Base-by-base conservation (phyloP, 2,888 invertebrate genomes). In the Iselma pallidipennis region DNA sequence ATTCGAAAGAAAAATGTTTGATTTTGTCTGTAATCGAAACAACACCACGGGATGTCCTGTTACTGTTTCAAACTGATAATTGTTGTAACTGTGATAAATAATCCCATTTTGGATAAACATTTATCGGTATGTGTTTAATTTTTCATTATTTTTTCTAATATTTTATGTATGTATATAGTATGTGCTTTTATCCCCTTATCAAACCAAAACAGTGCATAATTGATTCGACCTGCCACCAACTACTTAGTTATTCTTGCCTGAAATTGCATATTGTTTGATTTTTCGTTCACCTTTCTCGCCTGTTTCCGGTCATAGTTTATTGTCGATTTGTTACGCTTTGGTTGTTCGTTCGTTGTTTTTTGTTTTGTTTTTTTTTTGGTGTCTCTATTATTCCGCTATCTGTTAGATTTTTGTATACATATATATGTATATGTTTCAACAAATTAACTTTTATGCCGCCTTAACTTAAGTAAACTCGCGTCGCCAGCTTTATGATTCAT, bases 191-290 rank as follows among this genome's bases (percentile, higher is more conserved):
- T n/a, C n/a, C n/a, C n/a, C n/a, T 45, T 23, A 16, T 16, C 16
- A 37, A 37, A 16, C 16, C 16, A 37, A 33, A 37, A 37, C 16
- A 37, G 16, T 37, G 7, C 56, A 51, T 59, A 63, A 60, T 60
- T 63, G 59, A 63, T 63, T 63, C 50, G 59, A 10, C 48, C 55
- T 57, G 61, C 52, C 58, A 52, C 49, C 37, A 33, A 65, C 71
- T 65, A 67, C 61, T 68, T 69, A 65, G 31, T 65, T 67, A 73
- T 59, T 62, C 70, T 74, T 71, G 72, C 74, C 72, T 74, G 74
- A 74, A 74, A 74, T 74, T 66, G 70, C 67, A 66, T 68, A 74
- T 74, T 74, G 74, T 74, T 71, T 67, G 66, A 68, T 67, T 69
- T 64, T 61, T 61, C 66, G 57, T 59, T 45, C 55, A 48, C 55